These are phyloP conservation scores for Probaryconus sp. DNA, from an alignment of 1,140 invertebrate species.

Conservation along the genomic window DNA sequence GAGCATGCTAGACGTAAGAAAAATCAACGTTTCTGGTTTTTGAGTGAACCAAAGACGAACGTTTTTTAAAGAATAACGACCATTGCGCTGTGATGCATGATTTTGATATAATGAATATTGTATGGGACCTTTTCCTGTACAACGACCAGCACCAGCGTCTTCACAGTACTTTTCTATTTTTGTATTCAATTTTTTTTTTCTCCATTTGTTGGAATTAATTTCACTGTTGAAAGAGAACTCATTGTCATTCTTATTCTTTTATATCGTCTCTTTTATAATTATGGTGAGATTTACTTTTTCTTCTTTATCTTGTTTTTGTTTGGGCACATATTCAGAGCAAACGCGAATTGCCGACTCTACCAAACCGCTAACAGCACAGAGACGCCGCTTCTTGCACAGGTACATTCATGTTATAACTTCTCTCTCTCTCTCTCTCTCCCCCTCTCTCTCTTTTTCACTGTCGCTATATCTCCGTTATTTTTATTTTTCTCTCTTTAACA, in stretches of 20 bases:
- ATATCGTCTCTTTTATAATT: slow-evolving; percentile 41
- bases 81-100: slow-evolving; percentile 47
- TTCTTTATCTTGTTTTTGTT: slow-evolving; percentile 75
- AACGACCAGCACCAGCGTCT: slow-evolving; percentile 18
- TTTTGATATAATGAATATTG: slow-evolving; percentile 27
- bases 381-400: slow-evolving; percentile 78
- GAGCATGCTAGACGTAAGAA: no score
- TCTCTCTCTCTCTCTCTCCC: slow-evolving; percentile 56
- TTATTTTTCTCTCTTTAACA: slow-evolving; percentile 12
- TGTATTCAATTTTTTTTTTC: slow-evolving; percentile 17
- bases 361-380: slow-evolving; percentile 78
- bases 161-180: slow-evolving; percentile 29
- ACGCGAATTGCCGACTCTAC: slow-evolving; percentile 77
- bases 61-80: no score
- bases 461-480: slow-evolving; percentile 39
- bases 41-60: no score
- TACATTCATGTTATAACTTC: slow-evolving; percentile 73
- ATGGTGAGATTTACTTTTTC: slow-evolving; percentile 74
- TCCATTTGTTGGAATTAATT: slow-evolving; percentile 21
- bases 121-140: slow-evolving; percentile 20
- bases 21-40: no score
- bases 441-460: slow-evolving; percentile 28
- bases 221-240: slow-evolving; percentile 4
- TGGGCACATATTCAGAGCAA: slow-evolving; percentile 78
- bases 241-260: slow-evolving; percentile 24